Conservation (phyloP, 2,888 invertebrate genomes). For the Agrotis segetum region DNA sequence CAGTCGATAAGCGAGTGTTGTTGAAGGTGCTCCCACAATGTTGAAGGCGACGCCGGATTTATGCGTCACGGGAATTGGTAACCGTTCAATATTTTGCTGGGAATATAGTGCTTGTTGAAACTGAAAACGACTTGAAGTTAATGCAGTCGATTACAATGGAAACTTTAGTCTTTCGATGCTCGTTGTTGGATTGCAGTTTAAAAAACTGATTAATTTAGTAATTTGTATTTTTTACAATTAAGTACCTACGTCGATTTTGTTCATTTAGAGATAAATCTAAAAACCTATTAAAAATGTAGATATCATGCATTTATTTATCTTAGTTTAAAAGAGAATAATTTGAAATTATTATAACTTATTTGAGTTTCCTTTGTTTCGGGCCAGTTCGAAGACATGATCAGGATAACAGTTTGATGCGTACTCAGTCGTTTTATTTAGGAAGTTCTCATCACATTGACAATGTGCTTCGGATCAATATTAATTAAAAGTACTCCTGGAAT, state of each 20-base stretch:
- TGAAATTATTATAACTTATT: too few relatives aligned
- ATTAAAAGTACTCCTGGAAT: background rate
- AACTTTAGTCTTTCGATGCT: constrained; percentile 3
- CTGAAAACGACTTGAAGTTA: constrained; percentile 37
- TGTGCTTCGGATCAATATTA: too few relatives aligned
- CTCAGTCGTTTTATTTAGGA: background rate
- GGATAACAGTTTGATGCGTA: background rate
- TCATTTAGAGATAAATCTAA: too few relatives aligned
- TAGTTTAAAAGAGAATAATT: too few relatives aligned
- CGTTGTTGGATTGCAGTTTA: background rate
- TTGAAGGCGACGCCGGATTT: constrained; percentile 60
- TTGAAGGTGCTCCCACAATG: constrained; percentile 71
- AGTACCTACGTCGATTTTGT: too few relatives aligned
- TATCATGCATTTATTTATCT: background rate
- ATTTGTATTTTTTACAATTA: too few relatives aligned
- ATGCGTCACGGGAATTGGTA: constrained; percentile 59
- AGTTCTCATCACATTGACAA: background rate
- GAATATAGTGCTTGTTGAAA: constrained; percentile 57
- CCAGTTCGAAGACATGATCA: too few relatives aligned
- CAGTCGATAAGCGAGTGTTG: constrained; percentile 81
- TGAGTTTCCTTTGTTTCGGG: too few relatives aligned
- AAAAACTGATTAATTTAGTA: background rate
- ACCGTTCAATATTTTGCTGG: constrained; percentile 59
- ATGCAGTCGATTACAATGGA: constrained; percentile 20
- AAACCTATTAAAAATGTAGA: too few relatives aligned